Base-by-base conservation (phyloP, 2,113 vertebrate genomes). In the Alexandromys fortis region DNA sequence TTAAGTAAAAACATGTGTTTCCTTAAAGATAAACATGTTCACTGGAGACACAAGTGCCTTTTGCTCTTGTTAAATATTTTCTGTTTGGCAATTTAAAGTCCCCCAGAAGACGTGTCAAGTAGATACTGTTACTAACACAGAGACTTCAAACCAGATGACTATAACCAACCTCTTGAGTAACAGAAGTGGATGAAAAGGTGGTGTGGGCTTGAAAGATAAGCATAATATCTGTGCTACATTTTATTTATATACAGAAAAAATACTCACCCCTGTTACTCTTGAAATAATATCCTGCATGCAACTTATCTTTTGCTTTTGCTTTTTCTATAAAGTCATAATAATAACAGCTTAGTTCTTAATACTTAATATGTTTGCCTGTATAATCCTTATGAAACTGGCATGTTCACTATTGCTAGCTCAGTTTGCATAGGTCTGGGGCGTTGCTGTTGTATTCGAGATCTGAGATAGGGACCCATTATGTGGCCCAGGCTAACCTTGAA, bases 1-100 rank as follows among this genome's bases (percentile, higher is more conserved):
- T 75, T 87, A 65, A 92, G 90, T 65, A 70, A 95, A 94, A 14
- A 89, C 81, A 49, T 11, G 73, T 70, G 94, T 47, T 90, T 95
- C 33, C 65, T 94, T 86, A 92, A 91, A 88, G 92, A 91, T 68
- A 79, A 88, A 68, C 65, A 14, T 42, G 49, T 9, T 49, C 26
- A 14, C 14, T 81, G 35, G 93, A 94, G 19, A 94, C 47, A 52
- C 22, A 89, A 38, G 38, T 63, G 72, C 42, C 68, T 67, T 14
- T 21, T 86, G 28, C 30, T 88, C 47, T 86, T n/a, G 12, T 49
- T 93, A 92, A 92, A 83, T 70, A 70, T 72, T 81, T 90, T 90
- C 70, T 81, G 35, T n/a, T 26, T 78, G 13, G 94, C 85, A n/a
- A 82, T 75, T 82, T 89, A 89, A 96, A 96, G 63, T 35, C 87